phyloP scores from a whole-genome alignment of 2,113 vertebrate genomes.

The Nycticebus coucang region DNA sequence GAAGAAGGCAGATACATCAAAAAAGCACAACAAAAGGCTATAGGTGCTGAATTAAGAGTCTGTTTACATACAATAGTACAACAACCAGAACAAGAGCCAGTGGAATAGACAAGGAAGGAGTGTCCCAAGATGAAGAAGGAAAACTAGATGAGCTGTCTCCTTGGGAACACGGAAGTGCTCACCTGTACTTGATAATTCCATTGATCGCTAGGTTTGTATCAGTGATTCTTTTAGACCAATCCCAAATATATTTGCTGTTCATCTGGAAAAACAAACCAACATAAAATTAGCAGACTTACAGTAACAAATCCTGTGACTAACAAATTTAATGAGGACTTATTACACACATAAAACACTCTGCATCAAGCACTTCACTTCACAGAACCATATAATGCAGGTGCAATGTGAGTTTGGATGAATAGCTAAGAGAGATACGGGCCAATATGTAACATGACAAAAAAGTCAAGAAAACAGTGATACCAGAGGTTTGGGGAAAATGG shows the following conservation, averaged over 20 bases:
- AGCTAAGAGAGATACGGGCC: conserved; percentile 15
- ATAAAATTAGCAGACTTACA: conserved; percentile 53
- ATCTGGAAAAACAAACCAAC: conserved; percentile 69
- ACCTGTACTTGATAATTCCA: conserved; percentile 53
- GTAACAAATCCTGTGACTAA: conserved; percentile 18
- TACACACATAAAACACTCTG: not conserved
- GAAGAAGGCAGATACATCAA: conserved; percentile 62
- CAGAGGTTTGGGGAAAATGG: not conserved
- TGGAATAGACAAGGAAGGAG: conserved; percentile 29
- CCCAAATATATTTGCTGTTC: conserved; percentile 51
- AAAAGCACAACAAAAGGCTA: conserved; percentile 72
- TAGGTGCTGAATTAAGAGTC: conserved; percentile 67
- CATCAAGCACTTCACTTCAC: not conserved
- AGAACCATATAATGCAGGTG: conserved; percentile 25
- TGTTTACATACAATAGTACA: conserved; percentile 56
- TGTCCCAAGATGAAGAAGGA: conserved; percentile 50
- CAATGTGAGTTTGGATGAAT: not conserved
- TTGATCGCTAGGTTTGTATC: conserved; percentile 50
- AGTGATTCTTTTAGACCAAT: conserved; percentile 48
- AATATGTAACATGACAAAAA: not conserved
- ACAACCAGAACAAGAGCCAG: conserved; percentile 63
- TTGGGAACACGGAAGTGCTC: conserved; percentile 44
- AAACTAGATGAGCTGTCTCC: conserved; percentile 64
- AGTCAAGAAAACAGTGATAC: not conserved
- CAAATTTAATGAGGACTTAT: conserved; percentile 32